Percentiles rank a stretch among this genome's conserved stretches.
Conservation (phyloP, 2,797 vertebrate genomes). For the Neoniphon sammara region DNA sequence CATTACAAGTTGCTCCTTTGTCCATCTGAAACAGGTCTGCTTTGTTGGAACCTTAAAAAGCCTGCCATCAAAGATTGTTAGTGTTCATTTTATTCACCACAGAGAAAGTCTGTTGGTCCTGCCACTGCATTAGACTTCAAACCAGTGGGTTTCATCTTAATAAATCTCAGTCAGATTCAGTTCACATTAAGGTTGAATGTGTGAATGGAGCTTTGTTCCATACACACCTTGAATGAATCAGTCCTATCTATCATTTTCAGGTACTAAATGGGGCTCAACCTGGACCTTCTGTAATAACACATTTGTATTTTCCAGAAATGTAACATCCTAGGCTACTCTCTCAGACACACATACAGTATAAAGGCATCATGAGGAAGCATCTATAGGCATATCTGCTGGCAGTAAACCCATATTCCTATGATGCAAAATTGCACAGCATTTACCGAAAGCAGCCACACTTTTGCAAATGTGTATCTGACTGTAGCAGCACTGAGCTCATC, state of each 20-base stretch:
- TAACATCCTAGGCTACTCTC: slow-evolving; percentile 28
- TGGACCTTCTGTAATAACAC: slow-evolving; percentile 22
- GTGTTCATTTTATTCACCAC: background rate
- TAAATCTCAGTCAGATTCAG: background rate
- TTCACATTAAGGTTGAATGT: background rate
- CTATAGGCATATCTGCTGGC: slow-evolving; percentile 48
- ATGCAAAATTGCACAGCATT: no score
- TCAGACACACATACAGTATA: slow-evolving; percentile 54
- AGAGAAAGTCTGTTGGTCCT: background rate
- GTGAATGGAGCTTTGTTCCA: background rate
- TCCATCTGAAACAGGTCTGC: slow-evolving; percentile 37
- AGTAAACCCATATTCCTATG: background rate
- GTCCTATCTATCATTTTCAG: slow-evolving; percentile 16
- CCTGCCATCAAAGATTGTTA: slow-evolving; percentile 1
- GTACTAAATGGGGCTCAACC: background rate
- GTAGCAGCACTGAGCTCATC: slow-evolving; percentile 22
- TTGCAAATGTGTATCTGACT: slow-evolving; percentile 3
- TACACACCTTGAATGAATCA: background rate
- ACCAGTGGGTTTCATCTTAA: slow-evolving; percentile 47
- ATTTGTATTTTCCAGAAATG: slow-evolving; percentile 31
- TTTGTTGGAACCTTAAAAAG: background rate
- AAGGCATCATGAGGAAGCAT: slow-evolving; percentile 73
- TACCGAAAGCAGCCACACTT: background rate
- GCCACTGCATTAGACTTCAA: slow-evolving; percentile 5
- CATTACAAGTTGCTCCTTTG: background rate